phyloP scores from a whole-genome alignment of 2,797 vertebrate genomes.

The Triplophysa yarkandensis region DNA sequence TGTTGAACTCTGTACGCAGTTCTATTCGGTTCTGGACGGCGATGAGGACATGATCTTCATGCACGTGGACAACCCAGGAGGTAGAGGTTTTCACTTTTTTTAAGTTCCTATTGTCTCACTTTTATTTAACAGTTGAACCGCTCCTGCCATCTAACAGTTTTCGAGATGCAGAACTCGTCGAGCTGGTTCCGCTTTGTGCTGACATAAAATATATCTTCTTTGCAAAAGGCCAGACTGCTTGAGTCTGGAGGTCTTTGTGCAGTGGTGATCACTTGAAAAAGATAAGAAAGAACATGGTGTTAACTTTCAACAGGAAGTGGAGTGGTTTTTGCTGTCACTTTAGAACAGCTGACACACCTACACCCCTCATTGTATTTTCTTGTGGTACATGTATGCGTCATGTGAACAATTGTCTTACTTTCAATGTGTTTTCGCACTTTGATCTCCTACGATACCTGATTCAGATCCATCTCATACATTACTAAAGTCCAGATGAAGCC shows the following conservation, averaged over 20 bases:
- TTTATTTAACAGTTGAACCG: conserved; percentile 2
- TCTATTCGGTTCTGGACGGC: conserved; percentile 82
- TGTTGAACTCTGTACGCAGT: no score
- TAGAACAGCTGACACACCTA: conserved; percentile 66
- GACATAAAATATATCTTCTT: conserved; percentile 32
- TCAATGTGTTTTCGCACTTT: background rate
- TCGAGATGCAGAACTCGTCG: conserved; percentile 24
- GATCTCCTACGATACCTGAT: background rate
- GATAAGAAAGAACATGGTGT: conserved; percentile 48
- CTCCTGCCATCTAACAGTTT: conserved; percentile 12
- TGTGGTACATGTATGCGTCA: conserved; percentile 37
- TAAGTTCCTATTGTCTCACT: conserved; percentile 9
- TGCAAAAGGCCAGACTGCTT: conserved; percentile 4
- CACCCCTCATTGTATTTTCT: conserved; percentile 60
- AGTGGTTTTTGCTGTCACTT: background rate
- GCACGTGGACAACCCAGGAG: conserved; percentile 84
- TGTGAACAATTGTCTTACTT: conserved; percentile 3
- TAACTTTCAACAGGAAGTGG: conserved; percentile 28
- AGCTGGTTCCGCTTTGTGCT: conserved; percentile 47
- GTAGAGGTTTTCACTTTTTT: conserved; percentile 57
- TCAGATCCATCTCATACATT: background rate
- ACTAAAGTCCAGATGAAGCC: background rate
- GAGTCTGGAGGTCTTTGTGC: conserved; percentile 35
- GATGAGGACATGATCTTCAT: conserved; percentile 84
- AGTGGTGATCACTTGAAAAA: conserved; percentile 18